A percentile compares a stretch with the other conserved stretches of the same genome.
phyloP scores from a whole-genome alignment of 2,113 vertebrate genomes.

The Urocolius indicus region DNA sequence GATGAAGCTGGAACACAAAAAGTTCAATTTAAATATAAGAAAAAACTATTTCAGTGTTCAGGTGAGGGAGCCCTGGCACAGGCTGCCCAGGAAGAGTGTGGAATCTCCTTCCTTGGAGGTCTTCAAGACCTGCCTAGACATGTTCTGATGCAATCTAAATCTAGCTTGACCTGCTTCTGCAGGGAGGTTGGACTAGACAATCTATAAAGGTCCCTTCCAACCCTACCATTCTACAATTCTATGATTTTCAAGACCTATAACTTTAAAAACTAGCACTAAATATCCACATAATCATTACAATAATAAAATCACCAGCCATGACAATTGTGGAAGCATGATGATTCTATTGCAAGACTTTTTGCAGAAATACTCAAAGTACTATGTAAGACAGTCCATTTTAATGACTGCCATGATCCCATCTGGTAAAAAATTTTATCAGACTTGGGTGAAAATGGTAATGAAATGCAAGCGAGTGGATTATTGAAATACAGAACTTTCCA shows the following conservation, averaged over 20 bases:
- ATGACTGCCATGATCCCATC: not conserved
- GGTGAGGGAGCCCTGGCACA: too few species aligned
- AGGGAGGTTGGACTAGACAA: too few species aligned
- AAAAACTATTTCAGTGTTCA: too few species aligned
- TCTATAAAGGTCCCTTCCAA: too few species aligned
- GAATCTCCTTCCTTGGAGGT: too few species aligned
- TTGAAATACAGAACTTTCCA: not conserved
- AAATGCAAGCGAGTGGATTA: not conserved
- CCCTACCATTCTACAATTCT: too few species aligned
- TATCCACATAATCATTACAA: not conserved
- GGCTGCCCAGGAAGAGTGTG: too few species aligned
- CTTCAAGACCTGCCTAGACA: too few species aligned
- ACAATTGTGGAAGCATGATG: not conserved
- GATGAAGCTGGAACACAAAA: too few species aligned
- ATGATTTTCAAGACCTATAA: not conserved
- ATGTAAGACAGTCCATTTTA: not conserved
- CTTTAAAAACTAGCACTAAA: not conserved
- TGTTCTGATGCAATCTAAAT: too few species aligned
- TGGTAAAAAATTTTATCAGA: not conserved
- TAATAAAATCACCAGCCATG: not conserved
- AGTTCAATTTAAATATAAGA: too few species aligned
- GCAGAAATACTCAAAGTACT: not conserved
- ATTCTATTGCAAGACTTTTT: not conserved
- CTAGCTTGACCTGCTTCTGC: too few species aligned
- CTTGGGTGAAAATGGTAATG: not conserved